Evolutionary conservation across 1,140 invertebrate genomes (phyloP), one percentile per base, ranked within the genome.

Genomic region (Oncopodura yosiiana): DNA sequence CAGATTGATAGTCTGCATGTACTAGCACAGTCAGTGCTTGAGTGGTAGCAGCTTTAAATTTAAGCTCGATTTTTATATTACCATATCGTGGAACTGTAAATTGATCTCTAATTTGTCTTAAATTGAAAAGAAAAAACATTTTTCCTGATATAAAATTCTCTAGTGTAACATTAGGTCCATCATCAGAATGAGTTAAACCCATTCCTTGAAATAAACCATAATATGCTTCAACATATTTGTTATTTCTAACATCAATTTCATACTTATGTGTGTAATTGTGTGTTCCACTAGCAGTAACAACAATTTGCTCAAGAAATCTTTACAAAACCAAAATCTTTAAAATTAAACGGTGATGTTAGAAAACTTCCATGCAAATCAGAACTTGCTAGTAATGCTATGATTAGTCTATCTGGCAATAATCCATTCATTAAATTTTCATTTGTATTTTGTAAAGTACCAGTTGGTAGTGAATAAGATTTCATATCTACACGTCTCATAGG

Each of bases 361-460:
- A 50, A 59, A 18, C 14, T 32, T 18, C 60, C 62, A 41, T 62
- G 34, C 12, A 65, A 18, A 39, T 38, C 51, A 26, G n/a, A 6
- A 36, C 53, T 55, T 24, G 4, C 1, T 4, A 65, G 45, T 0
- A 64, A 11, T 0, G 12, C 43, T n/a, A 65, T 34, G 11, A 62
- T 37, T 37, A 59, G 24, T 30, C 56, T 24, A 21, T 59, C 43
- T 0, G 63, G 65, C 16, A 65, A 14, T 27, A 49, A 44, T 0
- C 60, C 56, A 3, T 29, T 46, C 9, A 66, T 38, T n/a, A 66
- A 23, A 23, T 58, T 58, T 45, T 63, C 58, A 29, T 63, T 62
- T 21, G 30, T 56, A 23, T 41, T 18, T 36, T 49, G 37, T 14
- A 53, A 5, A 24, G 51, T 52, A 3, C 57, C 60, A 18, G 18